phyloP scores from a whole-genome alignment of 2,797 vertebrate species.

The Urophycis tenuis region DNA sequence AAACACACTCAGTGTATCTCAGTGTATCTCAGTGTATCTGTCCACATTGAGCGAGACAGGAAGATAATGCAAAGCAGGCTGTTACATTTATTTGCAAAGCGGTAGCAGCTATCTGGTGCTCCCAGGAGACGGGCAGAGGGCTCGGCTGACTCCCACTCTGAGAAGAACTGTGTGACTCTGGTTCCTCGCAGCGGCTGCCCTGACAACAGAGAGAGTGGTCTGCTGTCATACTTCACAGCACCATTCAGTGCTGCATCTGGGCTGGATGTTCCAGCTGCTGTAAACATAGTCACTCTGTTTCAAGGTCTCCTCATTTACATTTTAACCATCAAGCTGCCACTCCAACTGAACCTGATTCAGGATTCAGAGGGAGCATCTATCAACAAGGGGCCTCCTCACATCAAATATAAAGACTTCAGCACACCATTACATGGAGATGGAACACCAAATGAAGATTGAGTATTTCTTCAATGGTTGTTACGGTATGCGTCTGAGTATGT shows the following conservation, averaged over 20 bases:
- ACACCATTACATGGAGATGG: no score
- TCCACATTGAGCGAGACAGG: slow-evolving; percentile 4
- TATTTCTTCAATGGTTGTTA: not conserved
- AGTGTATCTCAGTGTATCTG: not conserved
- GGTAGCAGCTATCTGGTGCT: not conserved
- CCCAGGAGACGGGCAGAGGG: no score
- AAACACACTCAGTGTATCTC: not conserved
- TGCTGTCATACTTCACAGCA: not conserved
- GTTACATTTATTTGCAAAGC: slow-evolving; percentile 11
- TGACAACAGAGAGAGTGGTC: slow-evolving; percentile 2
- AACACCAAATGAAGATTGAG: not conserved
- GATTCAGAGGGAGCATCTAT: not conserved
- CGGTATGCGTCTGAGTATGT: slow-evolving; percentile 13
- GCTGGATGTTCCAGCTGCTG: slow-evolving; percentile 8
- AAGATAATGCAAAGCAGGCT: slow-evolving; percentile 15
- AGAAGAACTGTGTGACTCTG: not conserved
- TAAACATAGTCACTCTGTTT: slow-evolving; percentile 19
- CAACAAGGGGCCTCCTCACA: slow-evolving; percentile 4
- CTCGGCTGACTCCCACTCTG: not conserved
- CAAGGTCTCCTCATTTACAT: not conserved
- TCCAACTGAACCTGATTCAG: not conserved
- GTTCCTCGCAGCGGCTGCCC: not conserved
- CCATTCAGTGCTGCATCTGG: not conserved
- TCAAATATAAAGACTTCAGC: not conserved
- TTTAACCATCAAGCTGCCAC: slow-evolving; percentile 4